These are phyloP conservation scores for Pseudocheirus occidentalis DNA, from an alignment of 2,797 vertebrate species.

Conservation along the genomic window DNA sequence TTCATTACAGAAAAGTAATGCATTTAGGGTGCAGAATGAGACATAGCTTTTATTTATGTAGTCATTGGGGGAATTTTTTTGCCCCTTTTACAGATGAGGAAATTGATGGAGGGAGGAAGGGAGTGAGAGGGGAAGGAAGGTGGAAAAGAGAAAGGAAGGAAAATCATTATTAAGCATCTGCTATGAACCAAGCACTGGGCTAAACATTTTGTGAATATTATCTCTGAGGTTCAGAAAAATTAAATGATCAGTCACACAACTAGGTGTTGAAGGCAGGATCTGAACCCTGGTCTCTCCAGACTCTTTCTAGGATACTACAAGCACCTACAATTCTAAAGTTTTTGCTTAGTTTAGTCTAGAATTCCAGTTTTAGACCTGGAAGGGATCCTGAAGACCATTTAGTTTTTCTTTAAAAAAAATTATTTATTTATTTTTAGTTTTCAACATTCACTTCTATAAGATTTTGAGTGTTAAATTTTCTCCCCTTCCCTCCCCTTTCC, in stretches of 20 bases:
- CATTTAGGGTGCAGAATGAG: background rate
- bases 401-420: background rate
- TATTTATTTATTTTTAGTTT: too few species aligned
- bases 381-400: background rate
- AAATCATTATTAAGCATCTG: background rate
- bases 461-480: too few species aligned
- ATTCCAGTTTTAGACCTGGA: background rate
- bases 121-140: background rate
- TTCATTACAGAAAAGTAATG: background rate
- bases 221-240: background rate
- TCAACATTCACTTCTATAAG: too few species aligned
- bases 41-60: background rate
- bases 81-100: background rate
- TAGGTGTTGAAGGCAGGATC: background rate
- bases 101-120: background rate
- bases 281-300: background rate
- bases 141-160: background rate
- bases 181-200: background rate
- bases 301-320: background rate
- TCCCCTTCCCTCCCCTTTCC: too few species aligned
- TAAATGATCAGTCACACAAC: background rate
- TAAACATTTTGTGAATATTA: background rate
- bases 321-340: background rate
- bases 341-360: background rate
- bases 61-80: background rate